A percentile compares a stretch with the other conserved stretches of the same genome.
phyloP scores from a whole-genome alignment of 2,113 vertebrate genomes.

The Dasyurus viverrinus region DNA sequence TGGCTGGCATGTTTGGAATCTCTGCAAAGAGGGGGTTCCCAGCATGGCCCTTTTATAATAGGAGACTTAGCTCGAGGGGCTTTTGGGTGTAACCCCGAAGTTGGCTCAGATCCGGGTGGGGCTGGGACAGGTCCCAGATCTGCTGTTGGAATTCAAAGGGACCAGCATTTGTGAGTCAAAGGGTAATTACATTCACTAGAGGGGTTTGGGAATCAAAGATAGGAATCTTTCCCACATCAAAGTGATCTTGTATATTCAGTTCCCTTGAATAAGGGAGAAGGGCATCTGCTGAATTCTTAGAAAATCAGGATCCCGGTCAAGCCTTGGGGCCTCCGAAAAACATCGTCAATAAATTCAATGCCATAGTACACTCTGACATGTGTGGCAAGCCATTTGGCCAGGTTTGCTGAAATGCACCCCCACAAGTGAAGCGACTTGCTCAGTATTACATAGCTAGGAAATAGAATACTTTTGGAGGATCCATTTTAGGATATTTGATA shows the following conservation, averaged over 20 bases:
- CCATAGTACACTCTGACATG: neutral
- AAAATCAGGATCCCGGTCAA: conserved; percentile 20
- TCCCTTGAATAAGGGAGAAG: neutral
- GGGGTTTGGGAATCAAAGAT: too few species aligned
- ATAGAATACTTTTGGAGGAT: neutral
- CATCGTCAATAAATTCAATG: conserved; percentile 8
- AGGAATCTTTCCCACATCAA: too few species aligned
- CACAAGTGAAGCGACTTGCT: neutral
- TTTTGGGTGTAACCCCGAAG: too few species aligned
- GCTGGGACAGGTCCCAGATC: too few species aligned
- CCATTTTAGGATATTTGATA: conserved; percentile 35
- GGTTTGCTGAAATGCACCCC: neutral
- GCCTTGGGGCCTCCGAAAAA: neutral
- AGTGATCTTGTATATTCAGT: neutral
- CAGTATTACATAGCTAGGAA: neutral
- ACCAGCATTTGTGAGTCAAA: too few species aligned
- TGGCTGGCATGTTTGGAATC: too few species aligned
- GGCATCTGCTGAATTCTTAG: neutral
- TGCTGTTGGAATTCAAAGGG: too few species aligned
- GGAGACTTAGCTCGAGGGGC: too few species aligned
- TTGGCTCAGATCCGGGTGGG: too few species aligned
- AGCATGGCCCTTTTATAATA: too few species aligned
- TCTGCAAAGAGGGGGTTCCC: too few species aligned
- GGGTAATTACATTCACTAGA: too few species aligned
- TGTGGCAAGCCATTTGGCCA: neutral